Base-by-base conservation (phyloP, 2,888 invertebrate species). In the Sycophila texana region DNA sequence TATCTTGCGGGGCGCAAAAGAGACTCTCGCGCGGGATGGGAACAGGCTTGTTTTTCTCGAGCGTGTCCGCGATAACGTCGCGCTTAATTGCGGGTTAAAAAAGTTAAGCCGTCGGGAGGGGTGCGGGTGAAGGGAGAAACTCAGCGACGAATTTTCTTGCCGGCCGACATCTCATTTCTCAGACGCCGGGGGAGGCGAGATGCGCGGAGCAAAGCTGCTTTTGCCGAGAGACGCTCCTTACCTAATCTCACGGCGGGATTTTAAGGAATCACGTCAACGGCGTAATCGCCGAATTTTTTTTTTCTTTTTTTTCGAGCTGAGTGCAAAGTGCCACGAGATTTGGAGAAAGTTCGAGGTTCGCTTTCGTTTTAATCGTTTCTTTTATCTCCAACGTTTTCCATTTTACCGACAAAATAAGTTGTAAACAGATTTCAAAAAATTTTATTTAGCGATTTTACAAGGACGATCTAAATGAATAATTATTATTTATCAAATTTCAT, bases 51-150 rank as follows among this genome's bases (percentile, higher is more conserved):
- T 53, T 65, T 72, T 66, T 30, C 47, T 49, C 20, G 58, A 58
- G 67, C 57, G 51, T 67, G 14, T 49, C 13, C 60, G 30, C 14
- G 63, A 65, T 76, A 57, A 51, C 20, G 51, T 18, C 49, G 49
- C 53, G 70, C 39, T 65, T 74, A 78, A 74, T 74, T 70, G 74
- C 30, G 74, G 47, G 30, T 78, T 65, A 70, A 74, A 39, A 74
- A 74, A 39, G 68, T 70, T 68, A 74, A 63, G 30, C 60, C 58
- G 5, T 10, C 18, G 20, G 5, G 49, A 7, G 12, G 18, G n/a
- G n/a, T n/a, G n/a, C n/a, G n/a, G n/a, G n/a, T n/a, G 10, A 26
- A 26, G 61, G 13, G n/a, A 26, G 20, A 60, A 60, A 30, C 39
- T 39, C 39, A 7, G n/a, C n/a, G 16, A 14, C 61, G 60, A 26